Conservation (phyloP, 2,797 vertebrate genomes). For the Fundulus diaphanus region DNA sequence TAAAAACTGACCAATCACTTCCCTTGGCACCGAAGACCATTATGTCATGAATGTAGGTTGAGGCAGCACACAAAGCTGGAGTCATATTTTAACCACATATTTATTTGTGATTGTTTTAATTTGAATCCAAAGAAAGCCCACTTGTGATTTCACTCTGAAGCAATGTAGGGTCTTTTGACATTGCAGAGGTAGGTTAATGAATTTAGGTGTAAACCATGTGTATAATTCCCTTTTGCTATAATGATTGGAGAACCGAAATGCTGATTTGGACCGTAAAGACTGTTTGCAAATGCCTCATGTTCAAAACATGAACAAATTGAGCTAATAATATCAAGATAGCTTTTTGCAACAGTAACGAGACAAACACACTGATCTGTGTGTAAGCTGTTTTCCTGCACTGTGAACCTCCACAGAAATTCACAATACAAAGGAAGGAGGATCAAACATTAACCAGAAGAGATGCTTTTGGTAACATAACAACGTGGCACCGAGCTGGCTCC, state of each 20-base stretch:
- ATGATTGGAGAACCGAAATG: background rate
- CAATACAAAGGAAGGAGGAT: background rate
- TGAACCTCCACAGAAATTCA: background rate
- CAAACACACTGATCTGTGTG: background rate
- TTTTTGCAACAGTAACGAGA: background rate
- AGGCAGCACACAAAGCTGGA: background rate
- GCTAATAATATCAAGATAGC: background rate
- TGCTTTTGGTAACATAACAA: background rate
- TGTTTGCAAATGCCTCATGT: background rate
- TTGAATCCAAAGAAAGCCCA: too few species aligned
- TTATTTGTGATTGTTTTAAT: background rate
- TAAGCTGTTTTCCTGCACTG: background rate
- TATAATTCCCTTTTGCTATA: background rate
- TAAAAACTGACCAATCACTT: too few species aligned
- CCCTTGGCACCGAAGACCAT: too few species aligned
- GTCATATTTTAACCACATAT: background rate
- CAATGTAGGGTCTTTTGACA: background rate
- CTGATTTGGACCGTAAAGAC: background rate
- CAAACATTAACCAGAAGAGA: background rate
- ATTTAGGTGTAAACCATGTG: background rate
- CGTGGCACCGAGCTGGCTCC: background rate
- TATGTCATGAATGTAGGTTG: background rate
- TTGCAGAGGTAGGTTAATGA: background rate
- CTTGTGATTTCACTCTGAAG: background rate
- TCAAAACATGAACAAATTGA: background rate